These are phyloP conservation scores for Chaenodraco wilsoni DNA, from an alignment of 2,797 vertebrate species.

Conservation along the genomic window DNA sequence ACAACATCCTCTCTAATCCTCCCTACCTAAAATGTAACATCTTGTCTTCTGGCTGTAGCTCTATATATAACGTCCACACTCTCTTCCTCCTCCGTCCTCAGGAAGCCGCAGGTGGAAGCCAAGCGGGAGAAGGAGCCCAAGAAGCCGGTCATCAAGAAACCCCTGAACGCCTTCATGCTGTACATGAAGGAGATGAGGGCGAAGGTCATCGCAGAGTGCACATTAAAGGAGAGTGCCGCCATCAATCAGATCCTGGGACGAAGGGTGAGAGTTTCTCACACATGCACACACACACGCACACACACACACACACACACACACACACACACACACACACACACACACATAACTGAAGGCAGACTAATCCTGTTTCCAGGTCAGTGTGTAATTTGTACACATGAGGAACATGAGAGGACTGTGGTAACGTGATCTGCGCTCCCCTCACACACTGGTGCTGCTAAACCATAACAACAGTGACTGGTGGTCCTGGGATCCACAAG, in stretches of 20 bases:
- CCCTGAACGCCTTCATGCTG: constrained; percentile 98
- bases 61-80: not conserved
- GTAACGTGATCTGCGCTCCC: constrained; percentile 35
- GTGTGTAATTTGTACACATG: constrained; percentile 59
- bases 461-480: constrained; percentile 4
- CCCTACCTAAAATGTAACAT: not conserved
- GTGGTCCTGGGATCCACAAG: not conserved
- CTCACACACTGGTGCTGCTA: constrained; percentile 28
- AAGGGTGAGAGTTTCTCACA: constrained; percentile 86
- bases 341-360: not conserved
- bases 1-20: not conserved
- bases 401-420: constrained; percentile 49
- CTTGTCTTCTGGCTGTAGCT: not conserved
- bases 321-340: constrained; percentile 11
- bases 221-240: constrained; percentile 97
- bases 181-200: constrained; percentile 99
- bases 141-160: constrained; percentile 99
- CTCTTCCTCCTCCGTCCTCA: constrained; percentile 53
- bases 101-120: constrained; percentile 92
- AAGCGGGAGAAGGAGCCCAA: constrained; percentile 97
- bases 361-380: constrained; percentile 56
- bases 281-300: not conserved
- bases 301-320: constrained; percentile 1
- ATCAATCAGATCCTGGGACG: constrained; percentile 99
- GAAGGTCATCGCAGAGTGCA: constrained; percentile 98